Evolutionary conservation across 92 coral and sea anemone species (phyloP), one percentile per base, ranked within the genome.

Genomic region (Meandrina meandrites): DNA sequence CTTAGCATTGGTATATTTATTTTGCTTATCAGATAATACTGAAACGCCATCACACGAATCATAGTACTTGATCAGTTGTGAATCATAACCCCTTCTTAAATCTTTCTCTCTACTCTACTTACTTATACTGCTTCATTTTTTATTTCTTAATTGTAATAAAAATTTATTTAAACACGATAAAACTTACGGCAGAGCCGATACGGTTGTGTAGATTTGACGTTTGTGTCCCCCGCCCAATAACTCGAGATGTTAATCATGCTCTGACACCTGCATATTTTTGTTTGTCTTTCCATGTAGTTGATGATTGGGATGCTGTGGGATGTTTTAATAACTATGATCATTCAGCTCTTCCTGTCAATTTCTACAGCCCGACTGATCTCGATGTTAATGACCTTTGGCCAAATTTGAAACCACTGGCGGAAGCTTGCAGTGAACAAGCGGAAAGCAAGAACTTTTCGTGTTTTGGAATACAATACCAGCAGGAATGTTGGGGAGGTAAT

Each of bases 401-500:
- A 75, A 62, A 84, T 19, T 37, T 84, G 36, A 84, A 54, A 73
- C 88, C 88, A 18, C 47, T 84, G 24, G 88, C 72, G 15, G 72
- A 84, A n/a, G 88, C 81, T 16, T 84, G 88, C 40, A 75, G 88
- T 9, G 42, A 75, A 37, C 56, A 84, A 10, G 82, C 88, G 1
- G 88, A 84, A 36, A 76, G 1, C n/a, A 54, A 31, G n/a, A 76
- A 76, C 28, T 76, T 45, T 64, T 53, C 81, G 40, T 75, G 73
- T 36, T 84, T 84, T 76, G 88, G 88, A 37, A 84, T 84, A 58
- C 81, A 84, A 27, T 84, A 54, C 36, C 88, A 84, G 19, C 81
- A 76, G 8, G 88, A 85, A 42, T 85, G 88, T 47, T 85, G 82
- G 82, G 88, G 88, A 54, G 82, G 88, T 71, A 80, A 80, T 50